A percentile compares a stretch with the other conserved stretches of the same genome.
phyloP scores from a whole-genome alignment of 2,797 vertebrate species.

The Lacerta viridis region DNA sequence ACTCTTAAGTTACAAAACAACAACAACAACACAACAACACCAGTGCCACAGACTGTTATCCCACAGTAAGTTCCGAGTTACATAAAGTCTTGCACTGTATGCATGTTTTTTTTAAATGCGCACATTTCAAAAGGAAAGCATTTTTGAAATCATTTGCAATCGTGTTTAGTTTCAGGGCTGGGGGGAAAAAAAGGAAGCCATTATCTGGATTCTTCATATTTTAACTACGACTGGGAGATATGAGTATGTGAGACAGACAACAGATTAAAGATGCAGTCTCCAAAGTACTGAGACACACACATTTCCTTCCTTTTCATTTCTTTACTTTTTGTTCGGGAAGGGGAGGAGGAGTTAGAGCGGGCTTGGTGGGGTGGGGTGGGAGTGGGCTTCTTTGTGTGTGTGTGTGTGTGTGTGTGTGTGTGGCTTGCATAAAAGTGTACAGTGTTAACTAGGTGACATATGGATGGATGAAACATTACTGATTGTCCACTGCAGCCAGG shows the following conservation, averaged over 20 bases:
- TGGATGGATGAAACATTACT: conserved; percentile 85
- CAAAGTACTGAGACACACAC: not conserved
- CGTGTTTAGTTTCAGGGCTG: conserved; percentile 18
- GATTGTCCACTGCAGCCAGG: conserved; percentile 85
- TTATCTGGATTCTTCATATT: not conserved
- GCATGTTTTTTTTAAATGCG: not conserved
- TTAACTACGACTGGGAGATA: not conserved
- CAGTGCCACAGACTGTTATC: not conserved
- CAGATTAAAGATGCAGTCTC: conserved; percentile 33
- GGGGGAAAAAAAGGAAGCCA: conserved; percentile 15
- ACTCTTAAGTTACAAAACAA: not conserved
- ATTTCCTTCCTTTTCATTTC: conserved; percentile 70
- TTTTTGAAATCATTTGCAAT: not conserved
- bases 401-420: conserved; percentile 56
- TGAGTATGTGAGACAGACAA: not conserved
- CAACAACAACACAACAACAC: not conserved
- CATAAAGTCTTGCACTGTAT: conserved; percentile 1
- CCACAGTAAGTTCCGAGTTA: conserved; percentile 20
- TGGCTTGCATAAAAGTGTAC: conserved; percentile 80
- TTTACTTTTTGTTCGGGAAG: conserved; percentile 55
- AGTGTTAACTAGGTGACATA: conserved; percentile 87
- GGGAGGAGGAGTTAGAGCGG: conserved; percentile 59
- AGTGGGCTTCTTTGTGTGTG: not conserved
- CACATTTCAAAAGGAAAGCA: conserved; percentile 27
- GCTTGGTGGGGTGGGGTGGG: not conserved